A percentile compares a stretch with the other conserved stretches of the same genome.
Conservation (phyloP, 2,113 vertebrate genomes). For the Theristicus caerulescens region DNA sequence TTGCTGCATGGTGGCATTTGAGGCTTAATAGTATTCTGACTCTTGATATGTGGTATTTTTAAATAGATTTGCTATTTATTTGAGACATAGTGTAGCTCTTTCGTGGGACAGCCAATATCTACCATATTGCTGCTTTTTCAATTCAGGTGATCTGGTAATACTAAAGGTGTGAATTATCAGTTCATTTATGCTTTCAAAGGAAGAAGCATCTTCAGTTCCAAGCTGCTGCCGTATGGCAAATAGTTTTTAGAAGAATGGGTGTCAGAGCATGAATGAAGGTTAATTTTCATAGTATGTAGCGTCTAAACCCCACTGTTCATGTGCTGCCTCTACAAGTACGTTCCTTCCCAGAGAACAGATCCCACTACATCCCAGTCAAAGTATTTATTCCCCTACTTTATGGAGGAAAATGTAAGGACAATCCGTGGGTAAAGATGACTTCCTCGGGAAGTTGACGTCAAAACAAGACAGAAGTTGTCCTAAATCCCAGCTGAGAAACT, state of each 20-base stretch:
- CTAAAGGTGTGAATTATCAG: neutral
- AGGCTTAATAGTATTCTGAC: neutral
- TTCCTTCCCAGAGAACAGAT: neutral
- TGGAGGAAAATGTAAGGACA: neutral
- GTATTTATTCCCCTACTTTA: neutral
- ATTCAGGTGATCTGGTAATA: neutral
- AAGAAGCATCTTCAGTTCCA: neutral
- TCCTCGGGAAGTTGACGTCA: neutral
- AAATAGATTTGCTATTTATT: neutral
- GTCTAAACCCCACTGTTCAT: neutral
- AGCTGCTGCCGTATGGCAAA: neutral
- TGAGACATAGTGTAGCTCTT: neutral
- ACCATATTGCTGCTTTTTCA: fast-evolving
- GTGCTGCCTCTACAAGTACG: neutral
- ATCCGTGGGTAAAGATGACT: neutral
- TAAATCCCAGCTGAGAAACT: neutral
- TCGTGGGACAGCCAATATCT: neutral
- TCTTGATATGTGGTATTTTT: neutral
- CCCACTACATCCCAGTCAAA: neutral
- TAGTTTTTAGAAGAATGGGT: neutral
- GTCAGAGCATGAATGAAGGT: neutral
- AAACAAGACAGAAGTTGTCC: neutral
- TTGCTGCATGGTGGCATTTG: neutral
- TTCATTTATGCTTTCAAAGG: neutral
- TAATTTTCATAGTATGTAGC: neutral